Conservation (phyloP, 1,140 invertebrate genomes). For the Periplaneta americana region DNA sequence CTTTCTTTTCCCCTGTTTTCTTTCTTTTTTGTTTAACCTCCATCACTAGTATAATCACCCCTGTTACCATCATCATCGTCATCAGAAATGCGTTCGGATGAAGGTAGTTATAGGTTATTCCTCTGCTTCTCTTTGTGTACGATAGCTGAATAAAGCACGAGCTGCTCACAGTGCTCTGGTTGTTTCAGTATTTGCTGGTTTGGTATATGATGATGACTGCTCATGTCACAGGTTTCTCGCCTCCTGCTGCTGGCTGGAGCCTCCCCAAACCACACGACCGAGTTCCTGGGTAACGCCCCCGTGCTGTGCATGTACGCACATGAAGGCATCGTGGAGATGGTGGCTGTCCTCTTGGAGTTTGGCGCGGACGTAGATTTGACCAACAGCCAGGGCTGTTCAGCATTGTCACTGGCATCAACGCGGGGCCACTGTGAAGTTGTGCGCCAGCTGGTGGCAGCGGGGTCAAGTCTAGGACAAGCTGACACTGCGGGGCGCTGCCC, state of each 20-base stretch:
- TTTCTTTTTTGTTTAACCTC: too few relatives aligned
- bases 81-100: too few relatives aligned
- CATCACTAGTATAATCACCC: too few relatives aligned
- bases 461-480: constrained; percentile 67
- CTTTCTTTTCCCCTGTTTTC: too few relatives aligned
- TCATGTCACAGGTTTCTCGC: constrained; percentile 62
- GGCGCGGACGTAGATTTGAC: constrained; percentile 85
- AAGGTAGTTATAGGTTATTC: too few relatives aligned
- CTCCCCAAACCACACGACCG: constrained; percentile 76
- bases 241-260: constrained; percentile 86
- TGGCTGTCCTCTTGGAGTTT: constrained; percentile 83
- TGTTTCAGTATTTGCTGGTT: too few relatives aligned
- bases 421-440: constrained; percentile 76
- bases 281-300: constrained; percentile 76
- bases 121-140: too few relatives aligned
- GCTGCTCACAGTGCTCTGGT: too few relatives aligned
- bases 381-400: constrained; percentile 82
- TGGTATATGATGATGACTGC: too few relatives aligned
- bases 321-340: constrained; percentile 83
- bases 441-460: constrained; percentile 60
- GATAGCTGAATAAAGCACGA: too few relatives aligned
- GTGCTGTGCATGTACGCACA: constrained; percentile 83
- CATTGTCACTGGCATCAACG: constrained; percentile 71
- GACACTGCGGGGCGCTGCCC: constrained; percentile 85
- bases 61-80: too few relatives aligned